A percentile compares a stretch with the other conserved stretches of the same genome.
Evolutionary conservation across 1,140 invertebrate genomes (phyloP).

Genomic region (Scaptomyza montana): DNA sequence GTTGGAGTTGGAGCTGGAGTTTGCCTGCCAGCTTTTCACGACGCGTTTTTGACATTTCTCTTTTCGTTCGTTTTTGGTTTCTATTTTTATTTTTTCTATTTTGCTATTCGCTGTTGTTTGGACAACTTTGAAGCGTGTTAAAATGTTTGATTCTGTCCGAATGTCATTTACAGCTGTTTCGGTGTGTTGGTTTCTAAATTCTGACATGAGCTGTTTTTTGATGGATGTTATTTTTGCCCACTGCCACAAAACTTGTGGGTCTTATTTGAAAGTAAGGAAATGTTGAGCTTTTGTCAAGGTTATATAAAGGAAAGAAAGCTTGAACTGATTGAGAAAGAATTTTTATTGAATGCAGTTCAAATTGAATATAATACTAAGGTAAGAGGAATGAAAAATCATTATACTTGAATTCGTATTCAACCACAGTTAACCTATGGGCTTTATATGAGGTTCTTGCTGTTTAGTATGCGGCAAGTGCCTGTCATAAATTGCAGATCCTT

Average conservation of each 20-base stretch:
- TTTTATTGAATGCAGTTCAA: no score
- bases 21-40: constrained; percentile 64
- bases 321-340: not conserved
- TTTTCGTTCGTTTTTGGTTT: constrained; percentile 7
- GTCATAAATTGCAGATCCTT: constrained; percentile 74
- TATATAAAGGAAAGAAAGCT: no score
- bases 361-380: no score
- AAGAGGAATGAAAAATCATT: no score
- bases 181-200: constrained; percentile 26
- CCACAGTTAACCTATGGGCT: not conserved
- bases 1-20: constrained; percentile 29
- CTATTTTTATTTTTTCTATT: constrained; percentile 13
- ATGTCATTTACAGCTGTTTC: constrained; percentile 79
- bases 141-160: constrained; percentile 80
- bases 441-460: not conserved
- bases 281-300: not conserved
- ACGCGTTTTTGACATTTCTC: constrained; percentile 71
- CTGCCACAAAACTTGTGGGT: not conserved
- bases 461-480: not conserved
- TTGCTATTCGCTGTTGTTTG: constrained; percentile 36
- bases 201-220: constrained; percentile 44
- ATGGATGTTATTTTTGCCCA: constrained; percentile 50
- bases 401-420: not conserved
- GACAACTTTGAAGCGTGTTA: constrained; percentile 74
- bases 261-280: not conserved